phyloP scores from a whole-genome alignment of 2,888 invertebrate genomes.

The Tipula helvola region DNA sequence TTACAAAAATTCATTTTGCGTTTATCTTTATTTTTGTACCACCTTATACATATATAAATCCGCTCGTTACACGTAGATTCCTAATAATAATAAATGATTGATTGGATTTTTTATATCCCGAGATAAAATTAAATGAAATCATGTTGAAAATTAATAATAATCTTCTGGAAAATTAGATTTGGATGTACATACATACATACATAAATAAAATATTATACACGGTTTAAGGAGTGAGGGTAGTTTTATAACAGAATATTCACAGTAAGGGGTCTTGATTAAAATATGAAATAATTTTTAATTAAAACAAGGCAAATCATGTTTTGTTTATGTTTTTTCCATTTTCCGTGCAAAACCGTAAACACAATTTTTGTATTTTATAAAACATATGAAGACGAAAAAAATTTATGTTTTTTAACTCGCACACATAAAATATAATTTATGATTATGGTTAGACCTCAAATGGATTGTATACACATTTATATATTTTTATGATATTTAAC shows the following conservation, averaged over 20 bases:
- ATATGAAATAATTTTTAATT: not conserved
- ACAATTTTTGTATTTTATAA: not conserved
- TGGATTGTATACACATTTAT: not conserved
- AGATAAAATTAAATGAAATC: not conserved
- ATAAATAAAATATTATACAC: not conserved
- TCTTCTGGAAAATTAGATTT: not conserved
- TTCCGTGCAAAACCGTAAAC: not conserved
- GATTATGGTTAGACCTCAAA: not conserved
- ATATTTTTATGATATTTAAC: not conserved
- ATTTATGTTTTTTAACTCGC: not conserved
- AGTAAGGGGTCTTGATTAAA: not conserved
- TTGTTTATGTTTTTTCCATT: not conserved
- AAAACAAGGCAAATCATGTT: not conserved
- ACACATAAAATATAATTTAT: not conserved
- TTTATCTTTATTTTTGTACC: not conserved
- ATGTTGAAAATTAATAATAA: conserved; percentile 4
- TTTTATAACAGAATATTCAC: not conserved
- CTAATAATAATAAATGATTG: not conserved
- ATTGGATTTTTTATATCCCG: not conserved
- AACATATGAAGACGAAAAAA: not conserved
- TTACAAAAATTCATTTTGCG: not conserved
- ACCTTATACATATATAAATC: not conserved
- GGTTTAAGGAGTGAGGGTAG: not conserved
- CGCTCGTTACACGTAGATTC: not conserved
- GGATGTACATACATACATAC: not conserved